Conservation (phyloP, 2,888 invertebrate species). For the Sminthurinus aureus region DNA sequence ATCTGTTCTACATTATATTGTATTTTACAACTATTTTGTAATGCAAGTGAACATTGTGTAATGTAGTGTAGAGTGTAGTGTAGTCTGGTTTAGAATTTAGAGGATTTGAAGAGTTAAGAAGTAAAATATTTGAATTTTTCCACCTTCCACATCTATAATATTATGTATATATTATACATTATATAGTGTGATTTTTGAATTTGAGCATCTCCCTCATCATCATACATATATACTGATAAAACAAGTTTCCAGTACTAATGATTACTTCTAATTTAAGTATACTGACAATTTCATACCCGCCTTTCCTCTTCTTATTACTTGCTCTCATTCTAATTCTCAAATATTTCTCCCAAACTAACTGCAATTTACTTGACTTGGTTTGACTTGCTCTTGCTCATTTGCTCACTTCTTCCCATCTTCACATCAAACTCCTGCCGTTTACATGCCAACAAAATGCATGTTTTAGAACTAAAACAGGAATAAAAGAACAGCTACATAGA, state of each 20-base stretch:
- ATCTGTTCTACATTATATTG: slow-evolving; percentile 22
- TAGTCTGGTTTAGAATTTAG: no score
- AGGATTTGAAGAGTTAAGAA: not conserved
- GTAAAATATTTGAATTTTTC: not conserved
- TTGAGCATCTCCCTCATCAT: not conserved
- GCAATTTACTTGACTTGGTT: no score
- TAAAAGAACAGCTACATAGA: no score
- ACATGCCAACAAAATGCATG: no score
- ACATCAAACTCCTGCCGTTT: no score
- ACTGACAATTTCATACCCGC: slow-evolving; percentile 16
- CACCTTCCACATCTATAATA: not conserved
- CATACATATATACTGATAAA: no score
- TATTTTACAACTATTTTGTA: slow-evolving; percentile 18
- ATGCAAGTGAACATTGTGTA: not conserved
- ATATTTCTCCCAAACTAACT: not conserved
- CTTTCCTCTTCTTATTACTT: not conserved
- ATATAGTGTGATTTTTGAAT: not conserved
- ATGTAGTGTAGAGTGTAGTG: not conserved
- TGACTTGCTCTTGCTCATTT: no score
- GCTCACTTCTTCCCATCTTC: no score
- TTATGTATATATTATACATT: not conserved
- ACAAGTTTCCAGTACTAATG: slow-evolving; percentile 13
- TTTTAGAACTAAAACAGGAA: no score
- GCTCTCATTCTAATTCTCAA: not conserved
- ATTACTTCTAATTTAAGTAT: not conserved